phyloP scores from a whole-genome alignment of 2,797 vertebrate species.

The Cichlasoma orientale region DNA sequence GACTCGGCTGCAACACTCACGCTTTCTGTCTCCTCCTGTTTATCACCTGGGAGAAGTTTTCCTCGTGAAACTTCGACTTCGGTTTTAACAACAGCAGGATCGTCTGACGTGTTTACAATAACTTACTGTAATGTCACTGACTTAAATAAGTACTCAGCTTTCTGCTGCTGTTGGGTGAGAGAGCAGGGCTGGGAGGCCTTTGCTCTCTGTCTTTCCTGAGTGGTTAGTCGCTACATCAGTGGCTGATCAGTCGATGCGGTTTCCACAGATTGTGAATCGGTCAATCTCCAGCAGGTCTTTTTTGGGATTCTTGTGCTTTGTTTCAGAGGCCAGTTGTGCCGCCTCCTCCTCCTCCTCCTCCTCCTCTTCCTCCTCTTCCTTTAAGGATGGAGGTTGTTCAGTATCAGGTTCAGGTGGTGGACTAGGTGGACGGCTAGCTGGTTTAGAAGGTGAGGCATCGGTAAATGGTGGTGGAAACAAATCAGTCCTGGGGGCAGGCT shows the following conservation, averaged over 20 bases:
- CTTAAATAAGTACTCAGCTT: constrained; percentile 87
- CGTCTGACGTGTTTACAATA: constrained; percentile 36
- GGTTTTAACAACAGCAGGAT: constrained; percentile 31
- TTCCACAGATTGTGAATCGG: constrained; percentile 97
- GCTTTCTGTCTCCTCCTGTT: constrained; percentile 33
- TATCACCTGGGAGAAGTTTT: constrained; percentile 35
- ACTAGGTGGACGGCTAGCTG: constrained; percentile 44
- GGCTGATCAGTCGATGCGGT: constrained; percentile 90
- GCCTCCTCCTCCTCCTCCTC: constrained; percentile 67
- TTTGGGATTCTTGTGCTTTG: constrained; percentile 87
- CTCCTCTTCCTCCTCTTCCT: constrained; percentile 79
- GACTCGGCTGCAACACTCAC: constrained; percentile 27
- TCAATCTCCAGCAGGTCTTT: constrained; percentile 96
- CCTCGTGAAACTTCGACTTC: constrained; percentile 19
- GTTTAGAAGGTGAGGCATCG: constrained; percentile 54
- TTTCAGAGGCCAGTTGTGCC: constrained; percentile 78
- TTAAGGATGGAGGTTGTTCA: constrained; percentile 27
- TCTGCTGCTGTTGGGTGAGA: constrained; percentile 69
- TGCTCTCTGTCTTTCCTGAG: constrained; percentile 60
- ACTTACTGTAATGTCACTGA: constrained; percentile 36
- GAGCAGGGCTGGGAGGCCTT: constrained; percentile 1
- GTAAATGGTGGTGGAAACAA: constrained; percentile 69
- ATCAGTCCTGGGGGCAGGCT: constrained; percentile 84
- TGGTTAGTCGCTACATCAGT: constrained; percentile 60
- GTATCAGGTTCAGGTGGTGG: constrained; percentile 46